These are phyloP conservation scores for Elephas maximus DNA, from an alignment of 2,113 vertebrate species.

Conservation along the genomic window DNA sequence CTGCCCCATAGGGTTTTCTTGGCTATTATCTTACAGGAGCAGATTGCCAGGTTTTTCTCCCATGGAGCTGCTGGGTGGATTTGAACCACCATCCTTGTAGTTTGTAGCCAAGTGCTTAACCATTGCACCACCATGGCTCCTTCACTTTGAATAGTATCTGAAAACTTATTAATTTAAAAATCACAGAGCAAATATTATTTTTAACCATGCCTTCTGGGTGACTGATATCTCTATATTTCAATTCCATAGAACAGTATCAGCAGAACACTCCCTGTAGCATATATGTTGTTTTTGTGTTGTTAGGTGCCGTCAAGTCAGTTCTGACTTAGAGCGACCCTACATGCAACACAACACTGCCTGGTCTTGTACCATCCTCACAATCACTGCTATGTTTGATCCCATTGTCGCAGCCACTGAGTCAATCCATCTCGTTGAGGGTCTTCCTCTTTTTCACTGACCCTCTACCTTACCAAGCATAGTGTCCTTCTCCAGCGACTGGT, in stretches of 20 bases:
- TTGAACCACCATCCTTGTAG: not conserved
- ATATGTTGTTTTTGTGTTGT: not conserved
- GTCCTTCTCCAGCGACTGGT: not conserved
- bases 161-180: conserved; percentile 52
- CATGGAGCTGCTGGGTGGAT: not conserved
- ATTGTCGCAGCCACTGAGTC: not conserved
- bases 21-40: not conserved
- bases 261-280: conserved; percentile 32
- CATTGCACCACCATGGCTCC: not conserved
- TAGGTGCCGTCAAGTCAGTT: not conserved
- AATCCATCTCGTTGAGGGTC: not conserved
- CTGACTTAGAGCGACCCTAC: not conserved
- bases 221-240: conserved; percentile 48
- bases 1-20: not conserved
- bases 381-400: not conserved
- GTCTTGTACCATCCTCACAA: not conserved
- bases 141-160: not conserved
- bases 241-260: conserved; percentile 29
- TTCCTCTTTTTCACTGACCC: not conserved
- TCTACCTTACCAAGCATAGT: not conserved
- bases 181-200: conserved; percentile 1
- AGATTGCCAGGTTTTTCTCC: not conserved
- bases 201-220: conserved; percentile 33
- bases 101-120: not conserved
- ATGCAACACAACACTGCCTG: not conserved